Evolutionary conservation across 2,113 vertebrate species (phyloP), one percentile per base, ranked within the genome.

Genomic region (Phylloscopus whistleri): DNA sequence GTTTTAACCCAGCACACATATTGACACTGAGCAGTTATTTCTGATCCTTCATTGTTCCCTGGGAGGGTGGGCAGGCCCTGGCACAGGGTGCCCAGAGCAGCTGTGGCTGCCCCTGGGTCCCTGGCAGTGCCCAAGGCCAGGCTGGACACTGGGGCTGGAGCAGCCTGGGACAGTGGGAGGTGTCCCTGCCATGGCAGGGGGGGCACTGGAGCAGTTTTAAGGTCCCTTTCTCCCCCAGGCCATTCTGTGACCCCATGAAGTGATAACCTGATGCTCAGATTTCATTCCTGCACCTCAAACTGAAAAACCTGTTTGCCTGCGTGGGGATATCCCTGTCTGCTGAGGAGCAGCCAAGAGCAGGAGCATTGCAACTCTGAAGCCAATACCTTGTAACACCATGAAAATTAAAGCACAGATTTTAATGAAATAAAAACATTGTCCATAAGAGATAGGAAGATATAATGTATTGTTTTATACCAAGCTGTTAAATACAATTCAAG

Each of bases 201-300:
- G 13, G 35, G 35, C 0, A 7, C 7, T 27, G 31, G 17, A 0
- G 44, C 44, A 1, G 22, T 0, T 81, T 81, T 52, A 5, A 59
- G 7, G 37, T 59, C 33, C 27, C 17, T 59, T 49, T 35, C 16
- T 10, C 4, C 6, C 3, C 12, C 37, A 52, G 19, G 4, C 12
- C 33, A 17, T 37, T 37, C 35, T 27, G 33, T 49, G 33, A 44
- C 7, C 62, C 18, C 28, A 2, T 17, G 44, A 55, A 51, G 24
- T 7, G 35, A 20, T 43, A 51, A 82, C 22, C 26, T 52, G 33
- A 73, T 68, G 41, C n/a, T 90, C 33, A 74, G 22, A 31, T 62
- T 82, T 90, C 75, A 46, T 73, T 73, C 41, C 33, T 49, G 37
- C 37, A n/a, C 27, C 21, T 76, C 24, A 39, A 27, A n/a, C 73